Percentiles rank a stretch among this genome's conserved stretches.
These are phyloP conservation scores for Drosophila nikananu DNA, from an alignment of 1,140 invertebrate species.

Conservation along the genomic window DNA sequence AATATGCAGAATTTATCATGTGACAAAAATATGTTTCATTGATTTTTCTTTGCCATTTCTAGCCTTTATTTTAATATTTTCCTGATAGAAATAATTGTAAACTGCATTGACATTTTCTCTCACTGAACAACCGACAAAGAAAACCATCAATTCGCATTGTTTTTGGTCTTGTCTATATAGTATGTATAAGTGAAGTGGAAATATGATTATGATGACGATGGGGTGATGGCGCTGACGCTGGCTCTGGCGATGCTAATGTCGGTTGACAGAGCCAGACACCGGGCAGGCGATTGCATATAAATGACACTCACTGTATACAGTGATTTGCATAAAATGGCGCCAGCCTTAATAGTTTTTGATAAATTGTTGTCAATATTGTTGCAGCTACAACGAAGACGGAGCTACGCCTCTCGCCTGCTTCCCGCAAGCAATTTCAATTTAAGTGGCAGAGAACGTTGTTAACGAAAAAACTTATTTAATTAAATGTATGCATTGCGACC, in stretches of 20 bases:
- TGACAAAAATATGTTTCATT: not conserved
- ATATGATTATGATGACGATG: constrained; percentile 48
- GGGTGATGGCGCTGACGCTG: constrained; percentile 7
- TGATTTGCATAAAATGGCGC: constrained; percentile 57
- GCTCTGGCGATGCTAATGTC: constrained; percentile 41
- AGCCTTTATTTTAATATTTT: no score
- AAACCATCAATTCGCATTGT: constrained; percentile 5
- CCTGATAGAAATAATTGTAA: not conserved
- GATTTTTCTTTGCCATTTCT: not conserved
- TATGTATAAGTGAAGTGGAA: constrained; percentile 44
- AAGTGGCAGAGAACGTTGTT: constrained; percentile 19
- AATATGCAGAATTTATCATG: not conserved
- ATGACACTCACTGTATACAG: constrained; percentile 50
- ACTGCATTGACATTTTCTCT: not conserved
- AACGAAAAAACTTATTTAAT: constrained; percentile 73
- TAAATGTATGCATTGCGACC: constrained; percentile 43
- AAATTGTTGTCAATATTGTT: constrained; percentile 62
- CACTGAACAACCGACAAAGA: constrained; percentile 16
- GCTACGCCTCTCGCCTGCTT: not conserved
- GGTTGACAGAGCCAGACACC: constrained; percentile 39
- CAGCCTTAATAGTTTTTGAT: constrained; percentile 53
- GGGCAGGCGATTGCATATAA: constrained; percentile 57
- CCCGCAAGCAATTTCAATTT: constrained; percentile 17
- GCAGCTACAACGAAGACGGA: constrained; percentile 2
- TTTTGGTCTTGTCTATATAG: constrained; percentile 30